A percentile compares a stretch with the other conserved stretches of the same genome.
These are phyloP conservation scores for Syrphus vitripennis DNA, from an alignment of 2,888 invertebrate species.

Conservation along the genomic window DNA sequence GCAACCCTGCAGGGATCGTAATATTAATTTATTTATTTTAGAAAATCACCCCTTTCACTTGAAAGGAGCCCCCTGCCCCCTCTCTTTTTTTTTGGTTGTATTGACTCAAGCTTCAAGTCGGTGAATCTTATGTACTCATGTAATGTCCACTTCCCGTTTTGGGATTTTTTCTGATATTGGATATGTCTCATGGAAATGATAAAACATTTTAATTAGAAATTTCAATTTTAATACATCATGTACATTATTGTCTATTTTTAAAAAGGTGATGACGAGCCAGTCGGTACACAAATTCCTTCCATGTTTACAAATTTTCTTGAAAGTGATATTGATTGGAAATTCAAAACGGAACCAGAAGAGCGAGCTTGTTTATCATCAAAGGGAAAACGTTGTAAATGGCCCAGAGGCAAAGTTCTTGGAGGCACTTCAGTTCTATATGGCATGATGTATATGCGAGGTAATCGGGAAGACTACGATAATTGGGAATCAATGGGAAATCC, in stretches of 20 bases:
- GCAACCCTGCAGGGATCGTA: too few relatives aligned
- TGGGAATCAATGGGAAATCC: conserved; percentile 93
- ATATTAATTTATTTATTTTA: too few relatives aligned
- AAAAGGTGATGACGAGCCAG: conserved; percentile 91
- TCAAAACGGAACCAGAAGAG: conserved; percentile 91
- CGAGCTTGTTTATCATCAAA: conserved; percentile 89
- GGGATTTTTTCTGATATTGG: too few relatives aligned
- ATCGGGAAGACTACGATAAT: conserved; percentile 91
- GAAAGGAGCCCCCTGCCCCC: too few relatives aligned
- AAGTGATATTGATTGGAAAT: conserved; percentile 93
- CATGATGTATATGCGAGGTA: conserved; percentile 97
- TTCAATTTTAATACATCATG: too few relatives aligned
- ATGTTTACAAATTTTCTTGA: conserved; percentile 94
- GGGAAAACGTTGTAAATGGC: conserved; percentile 88
- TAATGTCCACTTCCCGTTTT: too few relatives aligned
- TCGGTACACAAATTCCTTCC: conserved; percentile 93
- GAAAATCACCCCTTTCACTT: too few relatives aligned
- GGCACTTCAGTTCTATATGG: conserved; percentile 98
- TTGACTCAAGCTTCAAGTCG: too few relatives aligned
- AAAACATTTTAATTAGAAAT: too few relatives aligned
- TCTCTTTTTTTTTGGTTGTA: too few relatives aligned
- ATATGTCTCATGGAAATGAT: too few relatives aligned
- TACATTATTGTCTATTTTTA: not conserved
- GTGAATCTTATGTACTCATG: too few relatives aligned
- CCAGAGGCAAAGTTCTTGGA: conserved; percentile 93